phyloP scores from a whole-genome alignment of 1,140 invertebrate species.

The Phortica variegata region DNA sequence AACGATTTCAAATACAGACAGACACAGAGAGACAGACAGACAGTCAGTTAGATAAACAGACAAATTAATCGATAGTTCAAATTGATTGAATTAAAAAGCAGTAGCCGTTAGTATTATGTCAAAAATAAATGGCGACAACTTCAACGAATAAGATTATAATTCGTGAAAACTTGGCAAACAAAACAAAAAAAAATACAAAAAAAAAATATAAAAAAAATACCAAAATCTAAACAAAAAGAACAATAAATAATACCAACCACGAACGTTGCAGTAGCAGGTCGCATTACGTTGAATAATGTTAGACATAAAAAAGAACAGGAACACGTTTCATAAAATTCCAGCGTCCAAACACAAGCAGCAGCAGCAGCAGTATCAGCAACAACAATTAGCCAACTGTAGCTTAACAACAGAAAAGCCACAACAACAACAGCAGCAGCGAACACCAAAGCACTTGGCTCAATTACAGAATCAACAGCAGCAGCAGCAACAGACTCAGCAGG shows the following conservation, averaged over 20 bases:
- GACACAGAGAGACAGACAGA: too few species aligned
- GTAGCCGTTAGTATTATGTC: too few species aligned
- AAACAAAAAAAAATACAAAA: constrained; percentile 5
- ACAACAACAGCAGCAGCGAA: constrained; percentile 7
- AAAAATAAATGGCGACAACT: too few species aligned
- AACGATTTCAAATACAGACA: too few species aligned
- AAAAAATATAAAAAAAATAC: constrained; percentile 2
- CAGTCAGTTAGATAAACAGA: too few species aligned
- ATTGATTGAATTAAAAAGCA: too few species aligned
- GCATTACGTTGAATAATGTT: constrained; percentile 43
- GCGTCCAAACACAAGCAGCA: constrained; percentile 30
- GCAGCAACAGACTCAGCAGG: constrained; percentile 2
- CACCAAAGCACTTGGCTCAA: constrained; percentile 8
- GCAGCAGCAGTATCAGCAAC: background rate
- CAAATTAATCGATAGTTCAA: too few species aligned
- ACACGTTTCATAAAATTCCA: constrained; percentile 43
- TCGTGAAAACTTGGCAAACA: too few species aligned
- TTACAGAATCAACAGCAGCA: constrained; percentile 12
- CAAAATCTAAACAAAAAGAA: background rate
- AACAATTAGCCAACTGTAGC: background rate
- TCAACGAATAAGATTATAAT: too few species aligned
- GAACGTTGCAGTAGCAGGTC: constrained; percentile 7
- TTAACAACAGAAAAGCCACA: background rate
- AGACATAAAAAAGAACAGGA: constrained; percentile 47
- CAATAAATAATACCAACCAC: constrained; percentile 2